A percentile compares a stretch with the other conserved stretches of the same genome.
phyloP scores from a whole-genome alignment of 2,113 vertebrate species.

The Phoenicopterus ruber region DNA sequence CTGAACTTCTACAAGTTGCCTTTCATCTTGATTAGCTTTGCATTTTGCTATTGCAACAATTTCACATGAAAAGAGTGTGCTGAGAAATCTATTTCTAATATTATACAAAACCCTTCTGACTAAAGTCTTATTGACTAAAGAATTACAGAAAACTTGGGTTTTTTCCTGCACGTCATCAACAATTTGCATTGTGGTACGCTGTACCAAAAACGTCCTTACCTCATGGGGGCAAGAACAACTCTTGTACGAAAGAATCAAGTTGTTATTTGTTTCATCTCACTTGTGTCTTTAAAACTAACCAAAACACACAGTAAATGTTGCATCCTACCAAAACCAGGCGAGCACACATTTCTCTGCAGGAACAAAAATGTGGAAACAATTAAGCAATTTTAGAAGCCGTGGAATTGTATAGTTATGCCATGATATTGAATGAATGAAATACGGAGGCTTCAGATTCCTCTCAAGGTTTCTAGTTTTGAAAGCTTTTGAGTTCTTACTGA shows the following conservation, averaged over 20 bases:
- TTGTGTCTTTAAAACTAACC: neutral
- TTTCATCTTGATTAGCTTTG: conserved; percentile 24
- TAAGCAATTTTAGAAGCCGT: neutral
- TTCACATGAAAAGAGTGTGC: conserved; percentile 7
- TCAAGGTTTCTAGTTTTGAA: neutral
- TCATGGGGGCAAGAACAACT: neutral
- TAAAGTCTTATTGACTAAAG: neutral
- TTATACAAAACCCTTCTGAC: neutral
- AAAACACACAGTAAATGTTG: neutral
- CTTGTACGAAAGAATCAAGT: neutral
- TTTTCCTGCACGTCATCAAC: neutral
- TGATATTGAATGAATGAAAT: neutral
- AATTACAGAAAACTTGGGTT: neutral
- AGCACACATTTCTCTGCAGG: neutral
- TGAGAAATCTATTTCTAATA: conserved; percentile 31
- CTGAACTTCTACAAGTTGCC: neutral
- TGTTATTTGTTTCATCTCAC: neutral
- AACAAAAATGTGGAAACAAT: neutral
- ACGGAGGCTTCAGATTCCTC: neutral
- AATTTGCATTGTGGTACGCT: neutral
- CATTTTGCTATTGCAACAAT: conserved; percentile 29
- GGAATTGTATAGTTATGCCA: neutral
- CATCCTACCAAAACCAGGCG: neutral
- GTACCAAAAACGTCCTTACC: neutral
- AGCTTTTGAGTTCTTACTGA: neutral